Conservation (phyloP, 2,888 invertebrate species). For the Chironomus riparius region DNA sequence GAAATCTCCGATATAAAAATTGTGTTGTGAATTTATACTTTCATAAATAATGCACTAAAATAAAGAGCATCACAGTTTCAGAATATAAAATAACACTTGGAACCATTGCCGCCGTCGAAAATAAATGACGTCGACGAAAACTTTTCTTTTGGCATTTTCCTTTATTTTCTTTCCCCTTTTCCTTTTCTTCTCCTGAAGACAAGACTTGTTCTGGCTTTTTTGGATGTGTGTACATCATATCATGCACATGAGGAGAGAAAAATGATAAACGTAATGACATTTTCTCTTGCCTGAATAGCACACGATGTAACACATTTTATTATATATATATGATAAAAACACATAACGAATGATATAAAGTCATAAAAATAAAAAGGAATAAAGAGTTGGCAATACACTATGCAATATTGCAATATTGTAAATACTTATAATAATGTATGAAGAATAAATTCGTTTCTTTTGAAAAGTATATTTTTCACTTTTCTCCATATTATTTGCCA, state of each 20-base stretch:
- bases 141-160: neutral
- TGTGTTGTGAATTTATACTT: slow-evolving; percentile 1
- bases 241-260: slow-evolving; percentile 5
- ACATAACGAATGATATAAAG: neutral
- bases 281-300: slow-evolving; percentile 1
- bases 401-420: slow-evolving; percentile 3
- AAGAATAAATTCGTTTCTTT: neutral
- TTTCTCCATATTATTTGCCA: slow-evolving; percentile 4
- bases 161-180: neutral
- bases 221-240: slow-evolving; percentile 1
- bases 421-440: too few relatives aligned
- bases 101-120: slow-evolving; percentile 1
- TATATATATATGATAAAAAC: neutral
- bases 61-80: neutral
- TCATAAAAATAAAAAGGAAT: slow-evolving; percentile 3
- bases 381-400: neutral
- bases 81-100: slow-evolving; percentile 4
- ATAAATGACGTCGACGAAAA: slow-evolving; percentile 8
- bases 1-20: neutral
- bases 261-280: slow-evolving; percentile 10
- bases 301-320: neutral
- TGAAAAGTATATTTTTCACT: slow-evolving; percentile 9
- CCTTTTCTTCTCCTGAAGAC: neutral
- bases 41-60: slow-evolving; percentile 9
- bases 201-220: neutral